A percentile compares a stretch with the other conserved stretches of the same genome.
Conservation (phyloP, 2,113 vertebrate species). For the Mugil cephalus region DNA sequence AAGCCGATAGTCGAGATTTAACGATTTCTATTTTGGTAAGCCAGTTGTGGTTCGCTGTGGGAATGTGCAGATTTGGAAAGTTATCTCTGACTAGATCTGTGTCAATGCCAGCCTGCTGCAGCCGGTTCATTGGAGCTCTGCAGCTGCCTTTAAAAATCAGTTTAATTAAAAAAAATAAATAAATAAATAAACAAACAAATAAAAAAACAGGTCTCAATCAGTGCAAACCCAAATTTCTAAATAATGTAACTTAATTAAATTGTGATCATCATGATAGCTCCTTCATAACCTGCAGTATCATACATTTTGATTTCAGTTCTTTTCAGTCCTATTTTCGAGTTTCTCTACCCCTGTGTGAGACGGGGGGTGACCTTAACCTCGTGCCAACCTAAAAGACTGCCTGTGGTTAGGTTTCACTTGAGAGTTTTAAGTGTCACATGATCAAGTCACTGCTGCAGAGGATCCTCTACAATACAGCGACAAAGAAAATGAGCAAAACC, state of each 20-base stretch:
- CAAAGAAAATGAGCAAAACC: too few relatives aligned
- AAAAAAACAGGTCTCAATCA: background rate
- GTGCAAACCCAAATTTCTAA: background rate
- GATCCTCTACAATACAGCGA: background rate
- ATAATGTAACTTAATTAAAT: background rate
- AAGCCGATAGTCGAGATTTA: constrained; percentile 67
- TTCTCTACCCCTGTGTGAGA: background rate
- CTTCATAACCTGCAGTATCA: background rate
- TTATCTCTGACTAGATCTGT: constrained; percentile 20
- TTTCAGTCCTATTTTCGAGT: background rate
- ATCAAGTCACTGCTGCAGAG: constrained; percentile 1
- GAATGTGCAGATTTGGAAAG: constrained; percentile 68
- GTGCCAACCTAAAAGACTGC: background rate
- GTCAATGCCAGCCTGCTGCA: constrained; percentile 32
- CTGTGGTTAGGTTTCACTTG: constrained; percentile 32
- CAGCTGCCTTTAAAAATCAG: constrained; percentile 45
- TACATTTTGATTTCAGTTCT: background rate
- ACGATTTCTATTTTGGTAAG: constrained; percentile 74
- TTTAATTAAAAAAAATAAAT: too few relatives aligned
- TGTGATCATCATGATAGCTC: background rate
- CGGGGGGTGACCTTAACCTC: background rate
- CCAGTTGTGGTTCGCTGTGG: constrained; percentile 67
- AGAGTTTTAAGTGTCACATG: constrained; percentile 29
- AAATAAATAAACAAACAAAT: too few relatives aligned
- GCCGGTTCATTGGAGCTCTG: constrained; percentile 21